A percentile compares a stretch with the other conserved stretches of the same genome.
phyloP scores from a whole-genome alignment of 2,888 invertebrate genomes.

The Torymus aiolomorphi region DNA sequence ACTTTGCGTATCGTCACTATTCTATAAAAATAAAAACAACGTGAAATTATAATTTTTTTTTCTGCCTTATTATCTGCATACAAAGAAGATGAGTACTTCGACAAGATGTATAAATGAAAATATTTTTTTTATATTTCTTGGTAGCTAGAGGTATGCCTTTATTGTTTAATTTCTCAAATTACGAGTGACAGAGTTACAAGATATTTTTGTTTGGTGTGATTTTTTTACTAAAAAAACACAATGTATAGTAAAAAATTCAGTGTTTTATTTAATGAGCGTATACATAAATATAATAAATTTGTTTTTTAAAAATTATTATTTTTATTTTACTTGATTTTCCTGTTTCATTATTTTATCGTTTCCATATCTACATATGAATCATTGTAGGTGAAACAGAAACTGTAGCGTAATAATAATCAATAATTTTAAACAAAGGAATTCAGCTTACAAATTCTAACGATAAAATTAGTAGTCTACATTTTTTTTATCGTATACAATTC shows the following conservation, averaged over 20 bases:
- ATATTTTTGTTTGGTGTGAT: conserved; percentile 55
- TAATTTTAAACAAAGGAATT: no score
- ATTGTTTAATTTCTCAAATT: conserved; percentile 49
- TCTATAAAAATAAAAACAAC: conserved; percentile 68
- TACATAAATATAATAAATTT: conserved; percentile 55
- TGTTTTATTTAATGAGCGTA: conserved; percentile 56
- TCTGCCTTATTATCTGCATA: conserved; percentile 44
- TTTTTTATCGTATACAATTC: no score
- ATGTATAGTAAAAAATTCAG: conserved; percentile 51
- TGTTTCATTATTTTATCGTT: background rate
- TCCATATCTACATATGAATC: no score
- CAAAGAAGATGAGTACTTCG: conserved; percentile 38
- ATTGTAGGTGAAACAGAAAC: no score
- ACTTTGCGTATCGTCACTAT: conserved; percentile 71
- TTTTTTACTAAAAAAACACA: conserved; percentile 50
- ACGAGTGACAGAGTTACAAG: conserved; percentile 40
- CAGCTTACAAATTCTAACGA: no score
- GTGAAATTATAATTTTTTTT: conserved; percentile 60
- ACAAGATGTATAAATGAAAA: conserved; percentile 42
- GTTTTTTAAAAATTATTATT: conserved; percentile 54
- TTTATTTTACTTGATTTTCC: conserved; percentile 28
- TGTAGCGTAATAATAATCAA: no score
- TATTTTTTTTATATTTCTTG: conserved; percentile 47
- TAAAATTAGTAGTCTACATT: no score
- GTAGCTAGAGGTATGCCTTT: conserved; percentile 45